Base-by-base conservation (phyloP, 2,888 invertebrate genomes). In the Teleiodes luculella region DNA sequence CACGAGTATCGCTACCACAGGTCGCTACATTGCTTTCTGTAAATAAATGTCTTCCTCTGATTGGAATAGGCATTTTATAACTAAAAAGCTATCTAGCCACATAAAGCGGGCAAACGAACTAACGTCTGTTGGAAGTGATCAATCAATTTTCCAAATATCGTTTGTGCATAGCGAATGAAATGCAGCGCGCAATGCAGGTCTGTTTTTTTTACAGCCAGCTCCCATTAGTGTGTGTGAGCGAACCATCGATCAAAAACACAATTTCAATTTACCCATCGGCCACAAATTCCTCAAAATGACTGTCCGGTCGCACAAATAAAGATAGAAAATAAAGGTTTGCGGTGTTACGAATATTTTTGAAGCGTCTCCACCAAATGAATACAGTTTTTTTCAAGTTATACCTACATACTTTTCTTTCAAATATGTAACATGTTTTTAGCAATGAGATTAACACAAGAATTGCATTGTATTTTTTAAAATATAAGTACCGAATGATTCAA, bases 221-320 rank as follows among this genome's bases (percentile, higher is more conserved):
- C 70, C 81, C 82, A 81, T 83, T 81, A 80, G 62, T 62, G 55
- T 56, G 76, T 69, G 76, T 69, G 70, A 52, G 65, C 64, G 66
- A 52, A 70, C 72, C 80, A 86, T 86, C 84, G 79, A 85, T 86
- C 86, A 84, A 80, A 80, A 69, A 73, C 76, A 77, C 84, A 76
- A 81, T 83, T 80, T 82, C 86, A 87, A 86, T 86, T 87, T 86
- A 85, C 86, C 85, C 80, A 75, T 77, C 80, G 74, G 74, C 84
- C 84, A 85, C 86, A 85, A 85, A 86, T 86, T 83, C 86, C 80
- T 84, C 80, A 82, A 80, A 80, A 78, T 78, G 76, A 78, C 78
- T 78, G 78, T 70, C 76, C 74, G 68, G 69, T 73, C 69, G 65
- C 62, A 59, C 70, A 70, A 70, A 73, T 73, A 78, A 62, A 77